Percentiles rank a stretch among this genome's conserved stretches.
Conservation (phyloP, 1,140 invertebrate genomes). For the Akabosia matsudoensis region DNA sequence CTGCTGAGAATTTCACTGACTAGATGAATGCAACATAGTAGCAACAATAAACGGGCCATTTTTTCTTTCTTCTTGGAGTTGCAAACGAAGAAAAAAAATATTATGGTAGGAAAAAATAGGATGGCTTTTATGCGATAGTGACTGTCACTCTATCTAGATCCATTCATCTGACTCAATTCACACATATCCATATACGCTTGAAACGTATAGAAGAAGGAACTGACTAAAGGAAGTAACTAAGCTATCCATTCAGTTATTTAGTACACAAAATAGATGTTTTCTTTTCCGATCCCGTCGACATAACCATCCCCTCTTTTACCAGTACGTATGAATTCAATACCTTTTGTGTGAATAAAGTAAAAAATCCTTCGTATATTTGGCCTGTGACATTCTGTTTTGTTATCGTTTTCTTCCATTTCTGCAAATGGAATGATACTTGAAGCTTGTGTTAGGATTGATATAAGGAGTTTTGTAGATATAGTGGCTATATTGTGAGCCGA, state of each 20-base stretch:
- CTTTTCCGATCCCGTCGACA: background rate
- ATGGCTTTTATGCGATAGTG: background rate
- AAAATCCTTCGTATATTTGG: too few relatives aligned
- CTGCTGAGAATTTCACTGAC: background rate
- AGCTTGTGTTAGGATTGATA: too few relatives aligned
- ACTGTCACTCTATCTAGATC: background rate
- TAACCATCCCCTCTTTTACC: background rate
- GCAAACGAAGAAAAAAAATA: background rate
- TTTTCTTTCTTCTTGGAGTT: too few relatives aligned
- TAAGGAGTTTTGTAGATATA: too few relatives aligned
- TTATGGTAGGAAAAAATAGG: background rate
- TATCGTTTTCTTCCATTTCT: background rate
- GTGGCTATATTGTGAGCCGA: too few relatives aligned
- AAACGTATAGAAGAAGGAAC: background rate
- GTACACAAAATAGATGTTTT: background rate
- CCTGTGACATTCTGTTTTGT: background rate
- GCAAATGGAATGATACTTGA: too few relatives aligned
- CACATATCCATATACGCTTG: too few relatives aligned
- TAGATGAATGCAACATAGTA: background rate
- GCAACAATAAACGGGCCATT: background rate
- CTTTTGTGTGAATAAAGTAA: too few relatives aligned
- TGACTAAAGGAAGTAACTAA: background rate
- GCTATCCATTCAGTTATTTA: constrained; percentile 1
- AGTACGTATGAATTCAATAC: background rate
- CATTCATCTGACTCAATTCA: constrained; percentile 9